Evolutionary conservation across 2,888 invertebrate genomes (phyloP).

Genomic region (Hemaris fuciformis): DNA sequence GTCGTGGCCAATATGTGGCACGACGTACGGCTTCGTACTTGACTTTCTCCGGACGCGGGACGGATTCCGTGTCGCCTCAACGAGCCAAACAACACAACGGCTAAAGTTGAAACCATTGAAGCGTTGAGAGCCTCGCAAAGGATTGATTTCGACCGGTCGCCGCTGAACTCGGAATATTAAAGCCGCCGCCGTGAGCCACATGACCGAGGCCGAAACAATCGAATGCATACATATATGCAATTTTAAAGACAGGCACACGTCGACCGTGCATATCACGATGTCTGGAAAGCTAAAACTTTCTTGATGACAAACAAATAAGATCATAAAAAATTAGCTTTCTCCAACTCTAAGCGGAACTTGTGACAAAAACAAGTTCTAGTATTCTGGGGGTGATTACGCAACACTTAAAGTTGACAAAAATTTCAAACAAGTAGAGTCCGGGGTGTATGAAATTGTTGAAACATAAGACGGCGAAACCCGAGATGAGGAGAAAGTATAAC

Average conservation of each 20-base stretch:
- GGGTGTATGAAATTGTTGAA: conserved; percentile 54
- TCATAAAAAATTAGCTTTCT: conserved; percentile 58
- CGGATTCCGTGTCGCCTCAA: conserved; percentile 72
- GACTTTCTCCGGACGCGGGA: conserved; percentile 68
- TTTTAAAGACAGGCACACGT: conserved; percentile 34
- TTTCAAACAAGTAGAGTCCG: conserved; percentile 46
- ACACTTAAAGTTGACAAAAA: conserved; percentile 64
- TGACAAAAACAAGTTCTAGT: conserved; percentile 58
- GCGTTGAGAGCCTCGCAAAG: conserved; percentile 60
- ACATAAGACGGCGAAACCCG: conserved; percentile 45
- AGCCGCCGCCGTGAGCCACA: conserved; percentile 52
- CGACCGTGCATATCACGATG: conserved; percentile 24
- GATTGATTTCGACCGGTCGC: conserved; percentile 70
- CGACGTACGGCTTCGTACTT: conserved; percentile 65
- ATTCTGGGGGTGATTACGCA: conserved; percentile 59
- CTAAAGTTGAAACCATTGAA: conserved; percentile 66
- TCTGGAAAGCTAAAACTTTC: conserved; percentile 43
- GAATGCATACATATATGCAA: conserved; percentile 21
- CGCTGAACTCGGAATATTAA: conserved; percentile 48
- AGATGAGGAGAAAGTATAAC: conserved; percentile 61
- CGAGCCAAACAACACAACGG: conserved; percentile 71
- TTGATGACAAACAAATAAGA: conserved; percentile 46
- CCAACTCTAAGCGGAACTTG: conserved; percentile 59
- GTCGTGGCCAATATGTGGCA: conserved; percentile 54
- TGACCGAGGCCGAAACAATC: conserved; percentile 24